phyloP scores from a whole-genome alignment of 2,113 vertebrate species.

The Leptosomus discolor region DNA sequence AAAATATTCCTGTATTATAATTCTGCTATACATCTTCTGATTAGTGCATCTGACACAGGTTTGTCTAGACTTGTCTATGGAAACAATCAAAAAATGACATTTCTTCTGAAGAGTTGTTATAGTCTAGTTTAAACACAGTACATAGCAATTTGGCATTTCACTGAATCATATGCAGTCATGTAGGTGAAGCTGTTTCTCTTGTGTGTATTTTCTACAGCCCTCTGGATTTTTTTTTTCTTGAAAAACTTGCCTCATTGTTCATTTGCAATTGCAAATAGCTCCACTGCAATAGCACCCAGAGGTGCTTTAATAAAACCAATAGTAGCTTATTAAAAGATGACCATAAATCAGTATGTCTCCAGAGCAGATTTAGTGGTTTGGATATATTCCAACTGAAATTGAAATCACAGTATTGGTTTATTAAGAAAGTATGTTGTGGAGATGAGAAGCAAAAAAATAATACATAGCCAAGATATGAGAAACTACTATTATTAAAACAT shows the following conservation, averaged over 20 bases:
- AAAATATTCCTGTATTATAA: background rate
- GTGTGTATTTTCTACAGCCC: background rate
- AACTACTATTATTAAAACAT: background rate
- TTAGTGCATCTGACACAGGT: background rate
- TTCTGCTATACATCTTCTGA: background rate
- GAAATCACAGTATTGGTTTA: background rate
- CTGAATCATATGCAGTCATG: background rate
- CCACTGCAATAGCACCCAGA: background rate
- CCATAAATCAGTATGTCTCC: background rate
- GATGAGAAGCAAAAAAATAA: background rate
- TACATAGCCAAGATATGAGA: background rate
- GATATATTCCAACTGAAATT: background rate
- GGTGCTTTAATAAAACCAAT: background rate
- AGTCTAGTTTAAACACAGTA: background rate
- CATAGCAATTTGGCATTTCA: background rate
- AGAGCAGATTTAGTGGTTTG: background rate
- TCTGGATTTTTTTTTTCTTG: background rate
- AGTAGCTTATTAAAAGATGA: conserved; percentile 23
- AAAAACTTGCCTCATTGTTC: background rate
- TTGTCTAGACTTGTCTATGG: background rate
- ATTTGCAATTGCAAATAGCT: background rate
- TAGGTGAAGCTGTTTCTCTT: background rate
- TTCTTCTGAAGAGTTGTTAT: background rate
- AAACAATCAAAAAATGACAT: background rate
- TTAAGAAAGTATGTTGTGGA: background rate